A percentile compares a stretch with the other conserved stretches of the same genome.
Evolutionary conservation across 2,888 invertebrate species (phyloP).

Genomic region (Euplagia quadripunctaria): DNA sequence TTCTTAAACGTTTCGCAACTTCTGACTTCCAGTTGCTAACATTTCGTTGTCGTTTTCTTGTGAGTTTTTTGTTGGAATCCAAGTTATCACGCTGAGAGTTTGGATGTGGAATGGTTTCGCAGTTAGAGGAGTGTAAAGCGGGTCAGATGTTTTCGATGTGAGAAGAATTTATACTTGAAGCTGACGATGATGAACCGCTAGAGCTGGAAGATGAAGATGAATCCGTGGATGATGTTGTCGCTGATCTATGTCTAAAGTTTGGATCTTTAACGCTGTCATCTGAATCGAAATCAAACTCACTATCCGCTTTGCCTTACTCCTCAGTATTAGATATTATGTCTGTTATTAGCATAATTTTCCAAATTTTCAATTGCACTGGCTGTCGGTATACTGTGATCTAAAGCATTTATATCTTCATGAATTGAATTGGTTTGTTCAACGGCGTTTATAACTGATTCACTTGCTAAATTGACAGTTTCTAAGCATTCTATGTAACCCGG

Average conservation of each 20-base stretch:
- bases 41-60: constrained; percentile 21
- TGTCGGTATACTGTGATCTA: too few relatives aligned
- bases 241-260: constrained; percentile 32
- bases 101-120: not conserved
- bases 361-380: too few relatives aligned
- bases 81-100: constrained; percentile 6
- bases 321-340: not conserved
- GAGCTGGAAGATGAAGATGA: constrained; percentile 24
- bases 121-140: not conserved
- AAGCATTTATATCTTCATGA: too few relatives aligned
- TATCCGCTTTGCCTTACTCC: not conserved
- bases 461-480: too few relatives aligned
- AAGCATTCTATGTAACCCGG: too few relatives aligned
- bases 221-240: constrained; percentile 19
- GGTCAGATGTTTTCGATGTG: constrained; percentile 19
- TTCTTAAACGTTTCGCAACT: constrained; percentile 32
- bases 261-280: constrained; percentile 33
- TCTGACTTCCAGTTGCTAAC: constrained; percentile 25
- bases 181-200: constrained; percentile 24
- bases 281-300: constrained; percentile 24
- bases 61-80: constrained; percentile 9
- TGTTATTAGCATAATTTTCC: too few relatives aligned
- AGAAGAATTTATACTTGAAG: constrained; percentile 24
- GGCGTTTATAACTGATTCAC: too few relatives aligned
- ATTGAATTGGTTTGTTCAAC: too few relatives aligned